A percentile compares a stretch with the other conserved stretches of the same genome.
Evolutionary conservation across 92 coral and sea anemone species (phyloP).

Genomic region (Micromussa lordhowensis): DNA sequence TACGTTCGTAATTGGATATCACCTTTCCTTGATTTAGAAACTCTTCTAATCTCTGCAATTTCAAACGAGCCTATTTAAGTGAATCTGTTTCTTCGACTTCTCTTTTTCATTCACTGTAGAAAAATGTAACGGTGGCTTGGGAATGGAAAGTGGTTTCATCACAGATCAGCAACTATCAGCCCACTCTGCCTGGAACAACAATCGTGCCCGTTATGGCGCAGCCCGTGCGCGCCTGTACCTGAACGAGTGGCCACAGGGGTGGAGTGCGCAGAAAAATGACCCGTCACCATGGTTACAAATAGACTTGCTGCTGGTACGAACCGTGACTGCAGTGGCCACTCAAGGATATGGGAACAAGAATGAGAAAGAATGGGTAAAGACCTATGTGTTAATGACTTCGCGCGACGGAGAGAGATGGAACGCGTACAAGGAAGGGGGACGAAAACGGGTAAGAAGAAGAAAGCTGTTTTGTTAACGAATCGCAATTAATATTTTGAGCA

Average conservation of each 20-base stretch:
- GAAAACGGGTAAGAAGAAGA: slow-evolving; percentile 60
- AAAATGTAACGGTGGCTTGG: slow-evolving; percentile 72
- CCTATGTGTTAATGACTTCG: slow-evolving; percentile 70
- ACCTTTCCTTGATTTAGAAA: neutral
- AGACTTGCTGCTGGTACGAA: slow-evolving; percentile 53
- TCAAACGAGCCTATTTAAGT: neutral
- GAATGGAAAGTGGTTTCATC: slow-evolving; percentile 77
- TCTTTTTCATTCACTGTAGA: slow-evolving; percentile 25
- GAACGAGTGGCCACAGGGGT: slow-evolving; percentile 82
- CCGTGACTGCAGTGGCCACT: slow-evolving; percentile 79
- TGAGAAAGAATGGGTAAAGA: slow-evolving; percentile 78
- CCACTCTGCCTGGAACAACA: slow-evolving; percentile 80
- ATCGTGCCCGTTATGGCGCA: slow-evolving; percentile 68
- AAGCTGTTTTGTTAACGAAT: neutral
- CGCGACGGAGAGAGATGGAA: slow-evolving; percentile 74
- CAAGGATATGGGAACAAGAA: slow-evolving; percentile 81
- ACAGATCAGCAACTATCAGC: slow-evolving; percentile 66
- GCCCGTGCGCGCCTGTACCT: slow-evolving; percentile 81
- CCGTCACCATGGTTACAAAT: slow-evolving; percentile 82
- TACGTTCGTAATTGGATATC: neutral
- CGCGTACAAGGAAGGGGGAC: slow-evolving; percentile 54
- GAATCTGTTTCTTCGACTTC: neutral
- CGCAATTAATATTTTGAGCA: no score
- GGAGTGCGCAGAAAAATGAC: slow-evolving; percentile 80
- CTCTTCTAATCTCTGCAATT: neutral